Conservation (phyloP, 1,140 invertebrate genomes). For the Brachionus sp. region DNA sequence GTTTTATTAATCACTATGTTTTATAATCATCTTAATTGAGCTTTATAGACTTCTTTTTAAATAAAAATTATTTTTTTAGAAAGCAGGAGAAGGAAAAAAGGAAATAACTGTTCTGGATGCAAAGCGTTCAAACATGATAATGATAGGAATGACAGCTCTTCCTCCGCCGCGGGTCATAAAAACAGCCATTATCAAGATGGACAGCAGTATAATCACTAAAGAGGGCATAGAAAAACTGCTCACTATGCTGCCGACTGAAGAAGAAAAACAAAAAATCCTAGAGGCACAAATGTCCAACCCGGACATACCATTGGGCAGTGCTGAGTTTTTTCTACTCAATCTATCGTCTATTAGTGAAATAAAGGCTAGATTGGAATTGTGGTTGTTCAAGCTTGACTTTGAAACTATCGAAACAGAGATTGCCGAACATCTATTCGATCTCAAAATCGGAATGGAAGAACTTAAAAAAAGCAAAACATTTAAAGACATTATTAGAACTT, state of each 20-base stretch:
- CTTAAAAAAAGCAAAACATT: slow-evolving; percentile 78
- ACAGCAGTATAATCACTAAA: slow-evolving; percentile 92
- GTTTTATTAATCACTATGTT: neutral
- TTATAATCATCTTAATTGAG: neutral
- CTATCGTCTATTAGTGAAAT: slow-evolving; percentile 92
- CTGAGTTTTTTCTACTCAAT: slow-evolving; percentile 94
- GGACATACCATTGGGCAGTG: slow-evolving; percentile 88
- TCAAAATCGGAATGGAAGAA: slow-evolving; percentile 90
- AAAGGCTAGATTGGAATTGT: slow-evolving; percentile 85
- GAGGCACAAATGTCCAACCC: slow-evolving; percentile 89
- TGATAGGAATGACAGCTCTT: slow-evolving; percentile 98
- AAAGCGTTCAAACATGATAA: slow-evolving; percentile 97
- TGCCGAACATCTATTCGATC: slow-evolving; percentile 93
- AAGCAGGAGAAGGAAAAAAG: slow-evolving; percentile 87
- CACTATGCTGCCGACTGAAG: slow-evolving; percentile 89
- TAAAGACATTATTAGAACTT: slow-evolving; percentile 82
- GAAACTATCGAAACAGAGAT: slow-evolving; percentile 94
- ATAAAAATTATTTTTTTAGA: slow-evolving; percentile 63
- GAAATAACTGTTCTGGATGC: slow-evolving; percentile 92
- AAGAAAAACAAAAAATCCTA: slow-evolving; percentile 90
- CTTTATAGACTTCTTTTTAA: neutral
- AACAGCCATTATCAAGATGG: slow-evolving; percentile 97
- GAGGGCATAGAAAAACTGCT: slow-evolving; percentile 98
- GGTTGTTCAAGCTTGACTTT: slow-evolving; percentile 98
- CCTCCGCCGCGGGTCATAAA: slow-evolving; percentile 91